phyloP scores from a whole-genome alignment of 2,888 invertebrate genomes.

The Apoderus coryli region DNA sequence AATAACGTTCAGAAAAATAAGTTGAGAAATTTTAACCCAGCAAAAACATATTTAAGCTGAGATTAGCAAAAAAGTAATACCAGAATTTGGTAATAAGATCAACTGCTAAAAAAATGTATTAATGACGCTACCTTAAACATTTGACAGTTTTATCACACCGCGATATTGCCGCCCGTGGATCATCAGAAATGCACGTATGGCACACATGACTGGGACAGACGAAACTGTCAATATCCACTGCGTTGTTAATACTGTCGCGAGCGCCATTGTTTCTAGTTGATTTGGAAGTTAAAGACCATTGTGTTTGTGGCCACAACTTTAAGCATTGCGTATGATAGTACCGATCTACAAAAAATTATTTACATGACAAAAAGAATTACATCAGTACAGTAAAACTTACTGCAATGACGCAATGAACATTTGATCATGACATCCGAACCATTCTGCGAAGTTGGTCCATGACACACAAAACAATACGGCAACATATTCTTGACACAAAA shows the following conservation, averaged over 20 bases:
- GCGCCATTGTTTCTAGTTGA: conserved; percentile 1
- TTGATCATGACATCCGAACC: conserved; percentile 27
- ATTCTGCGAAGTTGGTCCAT: conserved; percentile 27
- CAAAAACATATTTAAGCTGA: too few relatives aligned
- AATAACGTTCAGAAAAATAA: too few relatives aligned
- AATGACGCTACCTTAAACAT: too few relatives aligned
- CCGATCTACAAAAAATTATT: too few relatives aligned
- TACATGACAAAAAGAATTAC: too few relatives aligned
- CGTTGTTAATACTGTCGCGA: conserved; percentile 11
- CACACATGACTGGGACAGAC: conserved; percentile 73
- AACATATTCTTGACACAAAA: conserved; percentile 43
- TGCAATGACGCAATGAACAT: conserved; percentile 53
- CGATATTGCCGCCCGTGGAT: conserved; percentile 24
- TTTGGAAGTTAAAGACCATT: conserved; percentile 35
- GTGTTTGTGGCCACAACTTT: conserved; percentile 66
- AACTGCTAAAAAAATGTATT: too few relatives aligned
- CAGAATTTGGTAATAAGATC: too few relatives aligned
- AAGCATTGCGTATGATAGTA: conserved; percentile 64
- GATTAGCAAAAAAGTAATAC: too few relatives aligned
- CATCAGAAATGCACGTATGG: conserved; percentile 70
- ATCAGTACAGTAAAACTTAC: too few relatives aligned
- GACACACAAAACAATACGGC: conserved; percentile 54
- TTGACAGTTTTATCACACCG: conserved; percentile 23
- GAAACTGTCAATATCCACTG: conserved; percentile 35
- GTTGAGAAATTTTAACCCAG: too few relatives aligned